A percentile compares a stretch with the other conserved stretches of the same genome.
Evolutionary conservation across 2,113 vertebrate genomes (phyloP).

Genomic region (Argyrosomus japonicus): DNA sequence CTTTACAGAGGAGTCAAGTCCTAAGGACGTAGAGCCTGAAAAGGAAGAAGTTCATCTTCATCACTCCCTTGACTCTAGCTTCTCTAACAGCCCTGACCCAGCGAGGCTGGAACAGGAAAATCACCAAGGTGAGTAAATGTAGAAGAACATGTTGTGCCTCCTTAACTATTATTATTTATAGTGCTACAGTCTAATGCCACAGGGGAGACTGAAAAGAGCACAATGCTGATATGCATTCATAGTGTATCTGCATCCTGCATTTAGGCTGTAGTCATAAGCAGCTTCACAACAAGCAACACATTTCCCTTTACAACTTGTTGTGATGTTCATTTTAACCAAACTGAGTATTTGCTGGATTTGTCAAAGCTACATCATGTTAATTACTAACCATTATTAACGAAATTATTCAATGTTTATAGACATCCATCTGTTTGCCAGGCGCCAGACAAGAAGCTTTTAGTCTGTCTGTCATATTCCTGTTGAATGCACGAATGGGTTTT

Average conservation of each 20-base stretch:
- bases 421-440: not conserved
- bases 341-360: not conserved
- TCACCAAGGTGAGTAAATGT: slow-evolving; percentile 41
- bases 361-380: not conserved
- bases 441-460: not conserved
- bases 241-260: not conserved
- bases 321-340: not conserved
- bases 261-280: not conserved
- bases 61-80: slow-evolving; percentile 20
- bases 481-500: not conserved
- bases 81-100: slow-evolving; percentile 35
- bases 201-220: not conserved
- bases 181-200: not conserved
- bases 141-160: not conserved
- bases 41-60: slow-evolving; percentile 9
- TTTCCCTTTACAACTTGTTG: not conserved
- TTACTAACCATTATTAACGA: not conserved
- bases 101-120: slow-evolving; percentile 13
- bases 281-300: not conserved
- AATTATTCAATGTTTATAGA: not conserved
- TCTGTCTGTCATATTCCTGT: not conserved
- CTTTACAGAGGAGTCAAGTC: slow-evolving; percentile 47
- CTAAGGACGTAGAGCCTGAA: slow-evolving; percentile 4
- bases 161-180: not conserved
- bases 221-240: not conserved